Base-by-base conservation (phyloP, 2,113 vertebrate genomes). In the Cryptomyrus ogoouensis region DNA sequence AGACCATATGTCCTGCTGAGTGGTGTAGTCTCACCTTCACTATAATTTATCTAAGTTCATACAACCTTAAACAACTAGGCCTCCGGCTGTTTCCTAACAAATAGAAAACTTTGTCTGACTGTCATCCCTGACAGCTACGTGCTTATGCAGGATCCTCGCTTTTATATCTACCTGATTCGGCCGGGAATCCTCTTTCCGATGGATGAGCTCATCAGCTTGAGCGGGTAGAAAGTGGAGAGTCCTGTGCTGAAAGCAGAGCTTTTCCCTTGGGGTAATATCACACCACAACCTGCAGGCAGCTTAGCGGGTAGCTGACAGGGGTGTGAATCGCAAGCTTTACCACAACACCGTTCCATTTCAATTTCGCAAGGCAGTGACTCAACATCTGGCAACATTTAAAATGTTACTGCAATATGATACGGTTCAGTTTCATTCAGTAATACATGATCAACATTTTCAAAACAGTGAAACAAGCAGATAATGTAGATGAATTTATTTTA, bases 171-270 rank as follows among this genome's bases (percentile, higher is more conserved):
- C 92, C 96, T 99, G 93, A 96, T 99, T 90, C 96, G 96, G 49
- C 98, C 98, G 0, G 97, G 96, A 0, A 95, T 99, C 39, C 96
- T 99, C 93, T 99, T 98, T n/a, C 91, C 94, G 0, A 93, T 96
- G 0, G 98, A 99, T 93, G 98, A 99, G 91, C 96, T 99, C 46
- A 94, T 98, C 94, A 99, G 98, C 92, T 95, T 98, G 92, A 99
- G 96, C 94, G 96, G 97, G 90, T 99, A 98, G 94, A 99, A 98
- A 91, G 95, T 97, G 93, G 98, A 99, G 94, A 98, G 99, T 90
- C 93, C 96, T 0, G 98, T 99, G 88, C 91, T 98, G 92, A 97
- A 97, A 93, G 97, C 96, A 0, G 97, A 98, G 91, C 95, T 98
- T 87, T 95, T 99, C 91, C 98, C 98, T 2, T 99, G 98, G 96